phyloP scores from a whole-genome alignment of 2,888 invertebrate species.

The Eumerus sabulonum region DNA sequence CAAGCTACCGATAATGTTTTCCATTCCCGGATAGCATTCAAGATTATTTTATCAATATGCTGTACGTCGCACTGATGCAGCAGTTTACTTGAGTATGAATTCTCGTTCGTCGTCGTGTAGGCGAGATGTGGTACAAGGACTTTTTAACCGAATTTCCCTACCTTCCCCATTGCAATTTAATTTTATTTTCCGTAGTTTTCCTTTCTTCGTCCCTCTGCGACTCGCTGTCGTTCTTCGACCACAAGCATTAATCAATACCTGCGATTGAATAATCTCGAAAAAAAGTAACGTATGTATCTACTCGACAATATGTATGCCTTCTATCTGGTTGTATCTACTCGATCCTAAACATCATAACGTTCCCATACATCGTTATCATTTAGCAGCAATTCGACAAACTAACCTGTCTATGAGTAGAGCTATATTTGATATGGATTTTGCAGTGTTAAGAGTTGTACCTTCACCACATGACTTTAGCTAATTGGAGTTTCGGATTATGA shows the following conservation, averaged over 20 bases:
- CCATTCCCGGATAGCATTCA: too few species aligned
- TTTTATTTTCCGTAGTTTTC: conserved; percentile 13
- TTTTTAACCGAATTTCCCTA: conserved; percentile 19
- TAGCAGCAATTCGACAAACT: background rate
- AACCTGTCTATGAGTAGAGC: too few species aligned
- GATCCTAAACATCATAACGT: too few species aligned
- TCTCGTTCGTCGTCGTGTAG: background rate
- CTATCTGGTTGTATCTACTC: too few species aligned
- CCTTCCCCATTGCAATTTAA: background rate
- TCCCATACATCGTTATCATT: conserved; percentile 4
- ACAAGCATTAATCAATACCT: conserved; percentile 35
- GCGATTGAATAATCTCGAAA: conserved; percentile 9
- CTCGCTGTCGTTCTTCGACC: background rate
- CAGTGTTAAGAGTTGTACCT: too few species aligned
- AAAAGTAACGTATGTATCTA: too few species aligned
- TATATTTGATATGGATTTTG: too few species aligned
- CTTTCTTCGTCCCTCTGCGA: conserved; percentile 4
- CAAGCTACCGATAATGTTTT: too few species aligned
- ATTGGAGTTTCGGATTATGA: conserved; percentile 12
- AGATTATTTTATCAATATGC: too few species aligned
- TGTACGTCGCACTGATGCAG: too few species aligned
- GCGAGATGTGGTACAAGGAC: conserved; percentile 1
- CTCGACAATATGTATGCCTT: too few species aligned
- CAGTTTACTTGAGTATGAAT: too few species aligned
- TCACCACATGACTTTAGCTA: conserved; percentile 14